phyloP scores from a whole-genome alignment of 2,797 vertebrate genomes.

The Sebastiscus tertius region DNA sequence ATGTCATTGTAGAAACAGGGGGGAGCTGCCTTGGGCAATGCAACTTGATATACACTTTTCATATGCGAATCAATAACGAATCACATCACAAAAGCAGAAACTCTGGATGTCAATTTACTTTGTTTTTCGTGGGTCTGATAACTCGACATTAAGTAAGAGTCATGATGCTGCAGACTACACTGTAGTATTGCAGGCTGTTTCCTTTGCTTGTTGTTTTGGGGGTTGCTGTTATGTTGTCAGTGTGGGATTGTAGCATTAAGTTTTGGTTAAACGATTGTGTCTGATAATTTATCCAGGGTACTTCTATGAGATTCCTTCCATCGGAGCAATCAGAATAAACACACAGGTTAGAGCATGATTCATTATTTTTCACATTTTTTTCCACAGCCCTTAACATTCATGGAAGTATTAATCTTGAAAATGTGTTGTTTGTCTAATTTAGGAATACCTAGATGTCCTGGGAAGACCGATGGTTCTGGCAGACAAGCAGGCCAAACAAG shows the following conservation, averaged over 20 bases:
- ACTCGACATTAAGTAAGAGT: neutral
- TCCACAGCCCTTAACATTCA: neutral
- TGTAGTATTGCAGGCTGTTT: neutral
- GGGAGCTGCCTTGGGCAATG: neutral
- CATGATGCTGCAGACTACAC: neutral
- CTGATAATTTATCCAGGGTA: constrained; percentile 86
- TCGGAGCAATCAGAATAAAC: constrained; percentile 98
- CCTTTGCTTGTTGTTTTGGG: neutral
- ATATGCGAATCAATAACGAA: neutral
- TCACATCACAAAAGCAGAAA: neutral
- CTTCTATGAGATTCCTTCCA: constrained; percentile 98
- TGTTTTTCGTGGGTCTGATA: neutral
- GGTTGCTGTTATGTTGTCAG: neutral
- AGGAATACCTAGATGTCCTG: constrained; percentile 98
- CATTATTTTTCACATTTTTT: neutral
- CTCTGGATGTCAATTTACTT: neutral
- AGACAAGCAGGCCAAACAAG: constrained; percentile 93
- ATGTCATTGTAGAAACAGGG: neutral
- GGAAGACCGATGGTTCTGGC: constrained; percentile 98
- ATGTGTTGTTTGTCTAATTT: constrained; percentile 8
- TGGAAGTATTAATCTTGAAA: neutral
- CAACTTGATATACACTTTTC: neutral
- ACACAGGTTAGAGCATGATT: constrained; percentile 86
- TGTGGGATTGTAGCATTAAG: neutral
- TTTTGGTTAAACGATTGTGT: neutral